Evolutionary conservation across 2,113 vertebrate species (phyloP).

Genomic region (Numida meleagris): DNA sequence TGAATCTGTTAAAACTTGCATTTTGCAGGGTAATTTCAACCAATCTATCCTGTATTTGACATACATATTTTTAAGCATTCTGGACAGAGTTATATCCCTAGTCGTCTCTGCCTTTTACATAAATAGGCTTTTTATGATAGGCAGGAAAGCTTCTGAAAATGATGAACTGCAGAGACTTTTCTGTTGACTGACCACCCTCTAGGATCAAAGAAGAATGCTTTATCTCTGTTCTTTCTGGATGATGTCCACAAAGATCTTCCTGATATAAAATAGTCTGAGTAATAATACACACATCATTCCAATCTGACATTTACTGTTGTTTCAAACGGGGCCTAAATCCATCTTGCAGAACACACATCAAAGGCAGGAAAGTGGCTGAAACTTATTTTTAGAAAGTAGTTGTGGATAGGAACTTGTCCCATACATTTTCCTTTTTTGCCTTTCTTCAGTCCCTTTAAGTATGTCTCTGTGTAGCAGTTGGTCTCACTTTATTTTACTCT

Average conservation of each 20-base stretch:
- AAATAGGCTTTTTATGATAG: not conserved
- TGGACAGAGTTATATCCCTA: not conserved
- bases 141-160: constrained; percentile 3
- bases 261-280: not conserved
- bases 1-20: not conserved
- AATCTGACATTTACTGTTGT: not conserved
- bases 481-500: not conserved
- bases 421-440: fast-evolving
- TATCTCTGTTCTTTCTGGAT: constrained; percentile 1
- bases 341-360: not conserved
- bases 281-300: constrained; percentile 4
- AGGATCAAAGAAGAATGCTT: constrained; percentile 39
- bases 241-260: constrained; percentile 8
- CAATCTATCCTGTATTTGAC: not conserved
- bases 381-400: not conserved
- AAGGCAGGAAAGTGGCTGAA: not conserved
- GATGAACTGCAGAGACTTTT: not conserved
- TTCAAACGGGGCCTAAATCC: not conserved
- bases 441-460: not conserved
- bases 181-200: not conserved
- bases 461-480: not conserved
- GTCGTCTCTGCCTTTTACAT: not conserved
- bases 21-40: not conserved
- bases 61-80: not conserved
- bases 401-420: not conserved